Evolutionary conservation across 2,797 vertebrate genomes (phyloP), one percentile per base, ranked within the genome.

Genomic region (Tragopan temminckii): DNA sequence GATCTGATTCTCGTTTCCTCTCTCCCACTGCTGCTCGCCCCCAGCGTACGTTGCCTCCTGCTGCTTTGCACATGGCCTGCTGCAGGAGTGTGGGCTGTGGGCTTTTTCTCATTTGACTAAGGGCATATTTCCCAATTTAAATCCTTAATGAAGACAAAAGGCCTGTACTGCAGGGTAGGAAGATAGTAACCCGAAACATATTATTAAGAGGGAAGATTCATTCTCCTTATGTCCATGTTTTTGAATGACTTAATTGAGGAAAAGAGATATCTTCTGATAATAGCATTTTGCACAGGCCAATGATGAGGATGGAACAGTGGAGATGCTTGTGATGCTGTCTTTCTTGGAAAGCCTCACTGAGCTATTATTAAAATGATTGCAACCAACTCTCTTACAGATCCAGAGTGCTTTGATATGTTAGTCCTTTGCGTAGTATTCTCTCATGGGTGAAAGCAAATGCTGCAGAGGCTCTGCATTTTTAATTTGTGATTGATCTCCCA

Each of bases 121-220:
- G 68, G 88, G 59, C 89, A 42, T 89, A 89, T 95, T 96, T 95
- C 72, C 79, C 67, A 80, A 85, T 93, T 76, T 19, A 89, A 95
- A 93, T 78, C 89, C 66, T 92, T 95, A 92, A 90, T 85, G 81
- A 94, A 94, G 95, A 95, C 91, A 92, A 95, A 96, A 88, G 81
- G 81, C 43, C 69, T 95, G 53, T 89, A 88, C 88, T 92, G 55
- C 76, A 89, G 89, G 90, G 76, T 89, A 67, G 79, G 76, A 92
- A 92, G 78, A 90, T 18, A 63, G 18, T 71, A 95, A 93, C 90
- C 86, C 3, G 0, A 80, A 94, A 94, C 86, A 87, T 84, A 50
- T 78, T 92, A 92, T 95, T 95, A 95, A 84, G 77, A 83, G 79
- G 74, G 72, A 92, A 94, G 86, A 94, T 24, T 91, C 87, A 86